A percentile compares a stretch with the other conserved stretches of the same genome.
Conservation (phyloP, 2,888 invertebrate species). For the Rhogogaster chlorosoma region DNA sequence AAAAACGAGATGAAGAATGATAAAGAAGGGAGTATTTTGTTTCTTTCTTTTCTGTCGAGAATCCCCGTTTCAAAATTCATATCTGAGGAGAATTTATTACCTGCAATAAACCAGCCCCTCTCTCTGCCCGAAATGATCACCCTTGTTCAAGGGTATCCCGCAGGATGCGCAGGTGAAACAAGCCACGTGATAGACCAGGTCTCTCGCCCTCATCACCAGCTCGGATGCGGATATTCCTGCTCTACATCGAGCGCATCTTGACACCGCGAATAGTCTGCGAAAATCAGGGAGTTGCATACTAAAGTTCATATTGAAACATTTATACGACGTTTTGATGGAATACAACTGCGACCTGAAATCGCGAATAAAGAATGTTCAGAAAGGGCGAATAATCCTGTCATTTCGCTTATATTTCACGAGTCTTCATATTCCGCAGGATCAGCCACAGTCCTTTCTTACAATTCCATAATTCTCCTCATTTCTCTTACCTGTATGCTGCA, state of each 20-base stretch:
- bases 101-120: slow-evolving; percentile 88
- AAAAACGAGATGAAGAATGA: not conserved
- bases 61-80: not conserved
- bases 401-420: not conserved
- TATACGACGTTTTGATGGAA: not conserved
- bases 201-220: slow-evolving; percentile 94
- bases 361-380: not conserved
- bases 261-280: slow-evolving; percentile 91
- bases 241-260: slow-evolving; percentile 92
- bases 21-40: not conserved
- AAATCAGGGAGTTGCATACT: not conserved
- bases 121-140: slow-evolving; percentile 94
- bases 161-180: slow-evolving; percentile 95
- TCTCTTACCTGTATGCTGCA: no score
- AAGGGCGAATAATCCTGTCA: not conserved
- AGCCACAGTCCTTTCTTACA: not conserved
- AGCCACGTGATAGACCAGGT: slow-evolving; percentile 92
- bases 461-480: not conserved
- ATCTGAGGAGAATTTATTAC: slow-evolving; percentile 61
- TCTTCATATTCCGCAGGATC: not conserved
- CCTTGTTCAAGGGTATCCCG: slow-evolving; percentile 89
- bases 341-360: no score
- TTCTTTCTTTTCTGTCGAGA: not conserved
- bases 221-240: slow-evolving; percentile 92
- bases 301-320: not conserved